Evolutionary conservation across 2,888 invertebrate species (phyloP), one percentile per base, ranked within the genome.

Genomic region (Drosophila nigritarsus): DNA sequence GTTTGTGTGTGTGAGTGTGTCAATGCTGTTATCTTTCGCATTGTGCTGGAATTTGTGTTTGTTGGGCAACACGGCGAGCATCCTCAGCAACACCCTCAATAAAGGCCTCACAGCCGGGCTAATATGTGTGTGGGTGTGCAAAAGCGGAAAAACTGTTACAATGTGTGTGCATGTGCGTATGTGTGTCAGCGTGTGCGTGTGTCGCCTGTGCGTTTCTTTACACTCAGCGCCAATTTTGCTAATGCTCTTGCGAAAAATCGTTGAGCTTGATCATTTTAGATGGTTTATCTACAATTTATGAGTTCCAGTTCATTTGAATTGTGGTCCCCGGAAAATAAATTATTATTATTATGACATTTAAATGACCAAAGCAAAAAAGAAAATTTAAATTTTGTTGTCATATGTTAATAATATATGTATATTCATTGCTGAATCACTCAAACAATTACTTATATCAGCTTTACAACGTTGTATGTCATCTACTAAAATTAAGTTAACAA

Each of bases 31-130:
- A 82, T 82, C 82, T 82, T 72, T 78, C 64, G 73, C 75, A 78
- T 87, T 87, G 82, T 87, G 78, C 82, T 87, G 87, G 85, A 86
- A 86, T 86, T 87, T 86, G 85, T 85, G 85, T 86, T 87, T 86
- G 87, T 87, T 86, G 85, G 84, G 85, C 86, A 86, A 84, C 84
- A 86, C 73, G 73, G 87, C 78, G 84, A 84, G 85, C 85, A 85
- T 85, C 85, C 85, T 85, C 80, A 79, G 79, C 87, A 84, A 85
- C 85, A 85, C 85, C 83, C 85, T 87, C 81, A 77, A 85, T 84
- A 85, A 84, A 82, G 76, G 78, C 27, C 63, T 51, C 65, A 24
- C 24, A 63, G 79, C 66, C 53, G 45, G 63, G 75, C 76, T 75
- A 78, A 80, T 81, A 73, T 58, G 58, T 70, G 51, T 55, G 59